Evolutionary conservation across 1,140 invertebrate genomes (phyloP), one percentile per base, ranked within the genome.

Genomic region (Eriosoma lanigerum): DNA sequence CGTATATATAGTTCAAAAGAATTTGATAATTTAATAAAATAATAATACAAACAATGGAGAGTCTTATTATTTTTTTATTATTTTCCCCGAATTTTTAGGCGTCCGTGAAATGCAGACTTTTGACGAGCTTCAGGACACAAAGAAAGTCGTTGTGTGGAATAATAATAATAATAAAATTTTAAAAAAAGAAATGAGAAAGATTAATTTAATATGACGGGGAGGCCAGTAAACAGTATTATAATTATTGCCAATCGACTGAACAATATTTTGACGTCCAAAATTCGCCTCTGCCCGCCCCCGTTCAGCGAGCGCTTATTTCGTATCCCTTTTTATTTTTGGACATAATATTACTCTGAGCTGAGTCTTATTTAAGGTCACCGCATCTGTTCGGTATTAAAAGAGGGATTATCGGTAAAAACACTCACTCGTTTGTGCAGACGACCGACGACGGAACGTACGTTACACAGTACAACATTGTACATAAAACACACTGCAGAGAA

Each of bases 341-440:
- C 73, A 76, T 76, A 76, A 60, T 58, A 60, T 46, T 26, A 9
- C 54, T 60, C 73, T 58, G n/a, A n/a, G n/a, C 32, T 38, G 3
- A 8, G 32, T 38, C 32, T 38, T 38, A 38, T 76, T 76, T 76
- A 76, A 76, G 73, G 73, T 76, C 73, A 76, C 73, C 73, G 73
- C 73, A 76, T 76, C 73, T 76, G 73, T 76, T 76, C 73, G 56
- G 73, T 60, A 76, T 76, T 60, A 76, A 46, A 76, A 60, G n/a
- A 60, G 73, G 73, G 73, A 76, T 76, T 76, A 75, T 46, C 54
- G 54, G 73, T 76, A 76, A 76, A 60, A 76, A 76, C 73, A 56
- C 72, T 75, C 72, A 21, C 48, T n/a, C 50, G 73, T 12, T 26
- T 13, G 19, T 26, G 19, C 32, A 15, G 17, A 13, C 60, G n/a